Evolutionary conservation across 2,113 vertebrate genomes (phyloP).

Genomic region (Colius striatus): DNA sequence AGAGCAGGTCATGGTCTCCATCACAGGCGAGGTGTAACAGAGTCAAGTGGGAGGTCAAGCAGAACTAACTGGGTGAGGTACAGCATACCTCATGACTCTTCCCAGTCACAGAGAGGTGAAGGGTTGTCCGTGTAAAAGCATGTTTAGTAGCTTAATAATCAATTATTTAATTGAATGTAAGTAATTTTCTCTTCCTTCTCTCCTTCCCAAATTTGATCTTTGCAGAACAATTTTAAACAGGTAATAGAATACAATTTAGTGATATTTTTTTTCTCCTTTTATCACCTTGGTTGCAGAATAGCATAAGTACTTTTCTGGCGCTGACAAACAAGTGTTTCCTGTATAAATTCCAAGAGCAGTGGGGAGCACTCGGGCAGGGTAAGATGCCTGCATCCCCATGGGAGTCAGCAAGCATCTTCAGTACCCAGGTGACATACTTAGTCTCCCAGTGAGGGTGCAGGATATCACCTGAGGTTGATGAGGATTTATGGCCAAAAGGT

Average conservation of each 20-base stretch:
- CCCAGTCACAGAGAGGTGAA: background rate
- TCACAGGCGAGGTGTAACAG: conserved; percentile 75
- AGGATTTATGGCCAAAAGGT: background rate
- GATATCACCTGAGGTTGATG: background rate
- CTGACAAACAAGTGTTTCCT: background rate
- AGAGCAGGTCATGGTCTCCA: conserved; percentile 70
- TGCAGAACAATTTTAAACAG: background rate
- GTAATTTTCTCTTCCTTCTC: background rate
- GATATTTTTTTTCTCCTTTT: background rate
- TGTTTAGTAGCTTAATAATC: background rate
- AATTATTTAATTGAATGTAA: background rate
- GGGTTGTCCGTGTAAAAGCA: background rate
- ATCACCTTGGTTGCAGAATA: background rate
- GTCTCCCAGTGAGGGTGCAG: background rate
- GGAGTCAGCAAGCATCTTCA: fast-evolving
- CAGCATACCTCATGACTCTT: background rate
- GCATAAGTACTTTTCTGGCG: background rate
- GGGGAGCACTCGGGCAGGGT: background rate
- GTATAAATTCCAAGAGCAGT: background rate
- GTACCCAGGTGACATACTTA: background rate
- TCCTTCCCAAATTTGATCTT: background rate
- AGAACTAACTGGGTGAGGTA: conserved; percentile 28
- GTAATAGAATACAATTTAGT: background rate
- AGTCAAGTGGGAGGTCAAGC: conserved; percentile 84
- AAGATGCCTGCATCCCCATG: background rate